Evolutionary conservation across 1,140 invertebrate species (phyloP), one percentile per base, ranked within the genome.

Genomic region (Trachymyrmex cornetzi): DNA sequence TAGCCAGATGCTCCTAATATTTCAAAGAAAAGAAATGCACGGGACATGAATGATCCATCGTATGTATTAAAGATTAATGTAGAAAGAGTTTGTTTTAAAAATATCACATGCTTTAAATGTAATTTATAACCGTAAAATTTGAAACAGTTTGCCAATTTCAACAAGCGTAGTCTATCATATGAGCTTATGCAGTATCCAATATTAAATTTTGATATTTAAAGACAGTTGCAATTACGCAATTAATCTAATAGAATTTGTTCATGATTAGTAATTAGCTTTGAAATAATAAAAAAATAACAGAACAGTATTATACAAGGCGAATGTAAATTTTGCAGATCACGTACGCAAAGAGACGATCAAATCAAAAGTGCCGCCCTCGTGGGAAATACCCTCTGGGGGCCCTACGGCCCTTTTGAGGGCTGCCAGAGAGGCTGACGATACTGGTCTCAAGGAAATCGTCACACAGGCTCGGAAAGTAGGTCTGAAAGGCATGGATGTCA

Each of bases 371-470:
- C 90, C 94, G 24, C 86, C 91, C 38, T 91, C 91, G 69, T 92
- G 92, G 91, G 92, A 93, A 57, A 79, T 87, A 67, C 81, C 90
- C 89, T 91, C 91, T 74, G 93, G 92, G 81, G 94, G 93, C 88
- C 92, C 92, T 61, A 81, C 88, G 81, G 93, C 93, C 87, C 94
- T 95, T 59, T 88, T 95, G 67, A 92, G 92, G 91, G 95, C 94
- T 24, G 94, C 95, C 34, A 92, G 93, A 16, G 94, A 95, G 75
- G 94, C 92, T 11, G 94, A 95, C 84, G 94, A 95, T 44, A 86
- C 91, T 0, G 77, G 91, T 22, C 77, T 95, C 30, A 92, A 89
- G 16, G 91, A 92, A 50, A 91, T 95, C 7, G 88, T 95, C 24
- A 79, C 87, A 0, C 91, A 91, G 3, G 91, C 92, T 2, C 87